Percentiles rank a stretch among this genome's conserved stretches.
Evolutionary conservation across 2,113 vertebrate genomes (phyloP).

Genomic region (Notothenia rossii): DNA sequence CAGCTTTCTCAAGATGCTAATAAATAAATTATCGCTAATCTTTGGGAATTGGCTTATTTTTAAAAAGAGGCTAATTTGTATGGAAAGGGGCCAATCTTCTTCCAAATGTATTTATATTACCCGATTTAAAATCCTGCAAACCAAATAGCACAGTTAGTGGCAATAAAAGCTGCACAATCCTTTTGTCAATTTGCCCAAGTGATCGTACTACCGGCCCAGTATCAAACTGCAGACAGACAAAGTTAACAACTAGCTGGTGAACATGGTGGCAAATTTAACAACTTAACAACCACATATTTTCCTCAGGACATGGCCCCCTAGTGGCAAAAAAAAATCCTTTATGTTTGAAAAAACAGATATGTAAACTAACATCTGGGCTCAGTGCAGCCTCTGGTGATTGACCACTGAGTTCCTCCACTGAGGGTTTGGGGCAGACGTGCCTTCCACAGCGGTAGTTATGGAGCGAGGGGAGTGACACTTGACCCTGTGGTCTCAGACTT

Average conservation of each 20-base stretch:
- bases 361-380: neutral
- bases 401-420: slow-evolving; percentile 17
- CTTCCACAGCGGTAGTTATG: slow-evolving; percentile 15
- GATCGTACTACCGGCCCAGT: no score
- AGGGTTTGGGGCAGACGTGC: neutral
- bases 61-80: no score
- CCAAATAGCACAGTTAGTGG: no score
- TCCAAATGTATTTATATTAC: no score
- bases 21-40: no score
- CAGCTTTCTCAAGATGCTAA: no score
- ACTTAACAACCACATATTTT: neutral
- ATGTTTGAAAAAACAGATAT: neutral
- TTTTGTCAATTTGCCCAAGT: no score
- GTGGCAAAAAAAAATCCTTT: neutral
- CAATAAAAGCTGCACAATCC: no score
- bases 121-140: no score
- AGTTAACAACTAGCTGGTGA: neutral
- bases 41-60: no score
- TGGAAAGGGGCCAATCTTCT: no score
- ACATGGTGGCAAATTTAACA: neutral
- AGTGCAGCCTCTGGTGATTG: slow-evolving; percentile 16
- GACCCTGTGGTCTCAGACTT: slow-evolving; percentile 67
- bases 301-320: neutral
- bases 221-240: neutral
- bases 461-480: slow-evolving; percentile 50